Base-by-base conservation (phyloP, 2,113 vertebrate species). In the Chionodraco myersi region DNA sequence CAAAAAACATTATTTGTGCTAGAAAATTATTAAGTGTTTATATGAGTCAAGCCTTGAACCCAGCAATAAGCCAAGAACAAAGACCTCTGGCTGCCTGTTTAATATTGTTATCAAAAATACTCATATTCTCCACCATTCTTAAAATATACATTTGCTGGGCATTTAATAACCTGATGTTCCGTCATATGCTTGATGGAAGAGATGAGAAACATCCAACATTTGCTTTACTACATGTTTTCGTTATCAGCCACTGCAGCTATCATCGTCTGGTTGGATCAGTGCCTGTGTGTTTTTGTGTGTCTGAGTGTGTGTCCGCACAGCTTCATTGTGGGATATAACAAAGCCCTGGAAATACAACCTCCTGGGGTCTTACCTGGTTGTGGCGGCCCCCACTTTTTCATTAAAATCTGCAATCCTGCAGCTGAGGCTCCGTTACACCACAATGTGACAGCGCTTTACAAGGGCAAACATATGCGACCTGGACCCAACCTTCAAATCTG, bases 401-500 rank as follows among this genome's bases (percentile, higher is more conserved):
- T 92, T 91, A 88, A 92, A 88, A 92, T 86, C 82, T 86, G 84
- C 84, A 69, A 60, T 86, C 75, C 63, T 86, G 88, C 90, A 94
- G 93, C 94, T 95, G 94, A 92, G 94, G 90, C 92, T 94, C 94
- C 62, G 82, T 90, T 88, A 94, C 92, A 85, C 84, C 90, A 93
- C 89, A 91, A 89, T 86, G 86, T 86, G 88, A 83, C 76, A 83
- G 77, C 88, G 90, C 86, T 79, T 77, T 86, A 89, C 92, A 94
- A 95, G 93, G 94, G 94, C 93, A 95, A 93, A 93, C 92, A 95
- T 91, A 93, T 89, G 86, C 87, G 92, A 94, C 92, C 93, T 69
- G 77, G 85, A 79, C 82, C 84, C 91, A 90, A 85, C 92, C 90
- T 93, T 91, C 90, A 84, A 87, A 89, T 67, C 54, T 66, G 68